A percentile compares a stretch with the other conserved stretches of the same genome.
These are phyloP conservation scores for Epistrophe eligans DNA, from an alignment of 2,888 invertebrate genomes.

Conservation along the genomic window DNA sequence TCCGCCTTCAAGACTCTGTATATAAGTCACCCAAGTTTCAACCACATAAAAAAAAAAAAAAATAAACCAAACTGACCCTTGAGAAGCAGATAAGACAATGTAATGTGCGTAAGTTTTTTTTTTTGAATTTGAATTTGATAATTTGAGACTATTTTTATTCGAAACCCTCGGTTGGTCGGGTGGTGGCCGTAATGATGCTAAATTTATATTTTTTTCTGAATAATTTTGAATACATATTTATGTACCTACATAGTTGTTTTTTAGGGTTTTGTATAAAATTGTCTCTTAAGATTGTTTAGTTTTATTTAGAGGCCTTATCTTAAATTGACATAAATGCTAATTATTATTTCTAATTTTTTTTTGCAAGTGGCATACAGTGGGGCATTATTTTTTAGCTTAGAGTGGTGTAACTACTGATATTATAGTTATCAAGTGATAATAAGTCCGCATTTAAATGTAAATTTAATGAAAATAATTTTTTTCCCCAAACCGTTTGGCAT, in stretches of 20 bases:
- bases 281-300: not conserved
- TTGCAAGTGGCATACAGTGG: not conserved
- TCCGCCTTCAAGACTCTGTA: slow-evolving; percentile 2
- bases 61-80: slow-evolving; percentile 50
- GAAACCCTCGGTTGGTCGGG: not conserved
- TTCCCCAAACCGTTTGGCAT: too few relatives aligned
- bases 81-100: slow-evolving; percentile 41
- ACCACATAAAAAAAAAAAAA: not conserved
- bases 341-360: not conserved
- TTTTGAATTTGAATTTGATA: slow-evolving; percentile 2
- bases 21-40: not conserved
- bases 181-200: slow-evolving; percentile 45
- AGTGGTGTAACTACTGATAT: too few relatives aligned
- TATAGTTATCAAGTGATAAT: too few relatives aligned
- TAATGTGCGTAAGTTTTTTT: slow-evolving; percentile 35
- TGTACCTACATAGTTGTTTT: not conserved
- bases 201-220: not conserved
- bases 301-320: not conserved
- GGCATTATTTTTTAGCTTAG: not conserved
- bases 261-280: not conserved
- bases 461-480: too few relatives aligned
- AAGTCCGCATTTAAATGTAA: too few relatives aligned
- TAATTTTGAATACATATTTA: not conserved
- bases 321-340: not conserved
- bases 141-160: not conserved